Conservation (phyloP, 2,888 invertebrate species). For the Eurois occulta region DNA sequence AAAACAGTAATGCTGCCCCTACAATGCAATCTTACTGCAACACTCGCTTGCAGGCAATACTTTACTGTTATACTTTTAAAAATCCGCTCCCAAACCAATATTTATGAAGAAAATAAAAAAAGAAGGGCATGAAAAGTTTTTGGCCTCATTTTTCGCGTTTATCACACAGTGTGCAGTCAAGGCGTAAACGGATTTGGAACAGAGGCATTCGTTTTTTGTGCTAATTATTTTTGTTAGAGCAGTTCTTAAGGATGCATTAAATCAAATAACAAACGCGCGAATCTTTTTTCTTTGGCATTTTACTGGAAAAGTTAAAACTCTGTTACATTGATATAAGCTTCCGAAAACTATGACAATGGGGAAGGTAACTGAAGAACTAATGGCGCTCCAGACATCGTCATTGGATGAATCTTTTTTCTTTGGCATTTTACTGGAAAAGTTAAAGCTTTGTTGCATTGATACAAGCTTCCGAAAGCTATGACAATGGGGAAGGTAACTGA, state of each 20-base stretch:
- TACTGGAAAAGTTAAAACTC: no score
- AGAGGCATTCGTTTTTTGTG: slow-evolving; percentile 31
- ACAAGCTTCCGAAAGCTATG: no score
- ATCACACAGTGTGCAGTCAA: slow-evolving; percentile 62
- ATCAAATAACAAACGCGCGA: not conserved
- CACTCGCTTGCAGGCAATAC: slow-evolving; percentile 65
- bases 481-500: no score
- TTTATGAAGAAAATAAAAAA: slow-evolving; percentile 67
- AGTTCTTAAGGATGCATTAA: not conserved
- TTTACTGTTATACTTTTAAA: slow-evolving; percentile 67
- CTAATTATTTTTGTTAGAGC: slow-evolving; percentile 39
- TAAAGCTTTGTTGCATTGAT: no score
- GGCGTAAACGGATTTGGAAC: slow-evolving; percentile 43
- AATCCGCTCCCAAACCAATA: slow-evolving; percentile 64
- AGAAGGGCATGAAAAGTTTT: slow-evolving; percentile 25
- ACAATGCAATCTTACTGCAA: slow-evolving; percentile 65
- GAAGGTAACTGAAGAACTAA: no score
- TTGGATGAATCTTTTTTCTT: no score
- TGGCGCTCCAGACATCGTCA: no score
- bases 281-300: not conserved
- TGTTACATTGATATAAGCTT: no score
- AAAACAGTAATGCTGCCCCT: slow-evolving; percentile 24
- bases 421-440: no score
- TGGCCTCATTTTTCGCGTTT: slow-evolving; percentile 52
- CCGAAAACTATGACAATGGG: no score